phyloP scores from a whole-genome alignment of 1,140 invertebrate species.

The Atta cephalotes region DNA sequence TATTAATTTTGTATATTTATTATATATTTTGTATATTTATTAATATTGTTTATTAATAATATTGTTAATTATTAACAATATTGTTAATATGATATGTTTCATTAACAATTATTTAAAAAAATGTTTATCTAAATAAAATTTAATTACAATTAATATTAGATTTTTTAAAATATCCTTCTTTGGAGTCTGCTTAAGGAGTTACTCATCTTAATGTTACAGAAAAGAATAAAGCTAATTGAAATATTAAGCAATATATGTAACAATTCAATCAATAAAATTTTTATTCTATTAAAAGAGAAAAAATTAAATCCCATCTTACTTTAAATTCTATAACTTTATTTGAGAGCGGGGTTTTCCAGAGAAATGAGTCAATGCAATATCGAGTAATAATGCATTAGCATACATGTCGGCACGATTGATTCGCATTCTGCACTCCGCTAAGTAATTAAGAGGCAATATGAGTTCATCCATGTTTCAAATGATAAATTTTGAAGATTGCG shows the following conservation, averaged over 20 bases:
- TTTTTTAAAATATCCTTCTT: too few species aligned
- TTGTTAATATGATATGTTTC: too few species aligned
- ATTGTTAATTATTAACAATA: too few species aligned
- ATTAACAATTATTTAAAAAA: too few species aligned
- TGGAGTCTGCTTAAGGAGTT: too few species aligned
- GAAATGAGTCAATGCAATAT: constrained; percentile 27
- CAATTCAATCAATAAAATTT: neutral
- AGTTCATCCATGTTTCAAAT: neutral
- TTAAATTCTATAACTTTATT: neutral
- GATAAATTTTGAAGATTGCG: constrained; percentile 23
- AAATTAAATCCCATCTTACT: neutral
- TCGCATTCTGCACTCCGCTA: constrained; percentile 5
- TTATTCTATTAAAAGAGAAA: neutral
- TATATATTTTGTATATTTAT: too few species aligned
- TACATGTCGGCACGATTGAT: neutral
- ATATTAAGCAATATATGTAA: neutral
- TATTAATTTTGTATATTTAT: too few species aligned
- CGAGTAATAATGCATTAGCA: neutral
- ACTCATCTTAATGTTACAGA: neutral
- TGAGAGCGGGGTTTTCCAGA: constrained; percentile 18
- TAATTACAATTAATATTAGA: too few species aligned
- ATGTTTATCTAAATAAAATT: too few species aligned
- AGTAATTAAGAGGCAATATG: neutral
- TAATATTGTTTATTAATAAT: too few species aligned
- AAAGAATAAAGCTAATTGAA: neutral